Conservation (phyloP, 1,140 invertebrate genomes). For the Vanessa tameamea region DNA sequence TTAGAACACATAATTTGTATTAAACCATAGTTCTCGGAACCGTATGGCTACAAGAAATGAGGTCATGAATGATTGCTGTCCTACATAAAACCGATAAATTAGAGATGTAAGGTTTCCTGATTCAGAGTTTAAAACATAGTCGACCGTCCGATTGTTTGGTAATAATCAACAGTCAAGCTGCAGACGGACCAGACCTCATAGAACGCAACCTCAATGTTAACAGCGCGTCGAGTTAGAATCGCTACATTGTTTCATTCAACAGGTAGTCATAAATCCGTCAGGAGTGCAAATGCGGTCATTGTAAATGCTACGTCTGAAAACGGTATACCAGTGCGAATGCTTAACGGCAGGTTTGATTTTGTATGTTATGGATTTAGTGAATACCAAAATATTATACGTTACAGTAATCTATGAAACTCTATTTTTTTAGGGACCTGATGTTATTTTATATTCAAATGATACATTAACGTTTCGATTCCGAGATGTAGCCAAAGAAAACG, state of each 20-base stretch:
- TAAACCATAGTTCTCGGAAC: neutral
- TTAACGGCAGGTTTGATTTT: constrained; percentile 25
- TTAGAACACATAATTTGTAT: constrained; percentile 2
- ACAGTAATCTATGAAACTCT: neutral
- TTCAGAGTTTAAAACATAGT: neutral
- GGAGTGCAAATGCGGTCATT: constrained; percentile 27
- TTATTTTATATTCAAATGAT: constrained; percentile 6
- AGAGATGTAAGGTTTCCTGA: constrained; percentile 22
- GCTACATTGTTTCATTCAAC: constrained; percentile 39
- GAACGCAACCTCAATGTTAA: constrained; percentile 26
- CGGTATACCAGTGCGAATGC: constrained; percentile 15
- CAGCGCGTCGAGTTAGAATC: constrained; percentile 39
- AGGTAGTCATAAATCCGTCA: constrained; percentile 39
- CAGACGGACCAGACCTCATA: constrained; percentile 16
- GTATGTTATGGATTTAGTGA: neutral
- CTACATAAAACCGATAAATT: constrained; percentile 42
- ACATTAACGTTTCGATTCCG: constrained; percentile 40
- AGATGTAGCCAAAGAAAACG: constrained; percentile 52
- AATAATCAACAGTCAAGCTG: neutral
- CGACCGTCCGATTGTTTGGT: constrained; percentile 5
- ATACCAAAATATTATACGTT: neutral
- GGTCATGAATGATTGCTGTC: constrained; percentile 27
- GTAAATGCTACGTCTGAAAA: constrained; percentile 12
- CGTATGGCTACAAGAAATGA: neutral
- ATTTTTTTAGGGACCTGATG: neutral